A percentile compares a stretch with the other conserved stretches of the same genome.
phyloP scores from a whole-genome alignment of 1,140 invertebrate species.

The Elymnias hypermnestra region DNA sequence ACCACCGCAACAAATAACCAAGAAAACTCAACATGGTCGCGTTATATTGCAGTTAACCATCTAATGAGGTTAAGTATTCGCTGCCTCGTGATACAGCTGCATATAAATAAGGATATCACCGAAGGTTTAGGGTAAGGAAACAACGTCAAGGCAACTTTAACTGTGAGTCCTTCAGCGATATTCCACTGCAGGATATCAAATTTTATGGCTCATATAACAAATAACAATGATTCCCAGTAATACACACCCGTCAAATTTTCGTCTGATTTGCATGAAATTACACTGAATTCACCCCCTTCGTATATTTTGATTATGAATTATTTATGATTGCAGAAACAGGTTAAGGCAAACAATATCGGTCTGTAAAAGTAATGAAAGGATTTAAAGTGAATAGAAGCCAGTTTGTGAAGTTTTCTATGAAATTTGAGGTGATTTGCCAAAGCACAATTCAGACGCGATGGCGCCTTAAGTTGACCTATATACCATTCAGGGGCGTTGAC shows the following conservation, averaged over 20 bases:
- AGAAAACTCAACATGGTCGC: conserved; percentile 25
- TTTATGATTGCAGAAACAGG: conserved; percentile 20
- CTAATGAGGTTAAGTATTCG: conserved; percentile 66
- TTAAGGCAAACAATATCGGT: conserved; percentile 7
- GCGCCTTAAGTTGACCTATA: conserved; percentile 69
- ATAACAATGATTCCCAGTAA: conserved; percentile 30
- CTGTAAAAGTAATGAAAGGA: conserved; percentile 32
- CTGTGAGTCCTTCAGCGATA: conserved; percentile 3
- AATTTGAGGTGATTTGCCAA: conserved; percentile 40
- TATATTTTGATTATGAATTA: conserved; percentile 17
- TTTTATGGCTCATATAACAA: conserved; percentile 22
- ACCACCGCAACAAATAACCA: conserved; percentile 6
- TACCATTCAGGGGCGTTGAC: conserved; percentile 60
- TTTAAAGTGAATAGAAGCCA: conserved; percentile 32
- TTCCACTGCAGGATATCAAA: conserved; percentile 22
- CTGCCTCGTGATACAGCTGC: conserved; percentile 52
- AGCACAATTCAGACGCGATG: conserved; percentile 58
- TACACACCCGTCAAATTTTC: conserved; percentile 25
- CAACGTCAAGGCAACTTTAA: conserved; percentile 15
- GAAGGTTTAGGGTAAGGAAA: conserved; percentile 10
- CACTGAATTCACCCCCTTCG: conserved; percentile 39
- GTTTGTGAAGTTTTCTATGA: conserved; percentile 39
- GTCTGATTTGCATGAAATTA: conserved; percentile 31
- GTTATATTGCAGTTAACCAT: conserved; percentile 63
- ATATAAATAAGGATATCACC: conserved; percentile 44